Evolutionary conservation across 2,888 invertebrate species (phyloP).

Genomic region (Cylindroiulus punctatus): DNA sequence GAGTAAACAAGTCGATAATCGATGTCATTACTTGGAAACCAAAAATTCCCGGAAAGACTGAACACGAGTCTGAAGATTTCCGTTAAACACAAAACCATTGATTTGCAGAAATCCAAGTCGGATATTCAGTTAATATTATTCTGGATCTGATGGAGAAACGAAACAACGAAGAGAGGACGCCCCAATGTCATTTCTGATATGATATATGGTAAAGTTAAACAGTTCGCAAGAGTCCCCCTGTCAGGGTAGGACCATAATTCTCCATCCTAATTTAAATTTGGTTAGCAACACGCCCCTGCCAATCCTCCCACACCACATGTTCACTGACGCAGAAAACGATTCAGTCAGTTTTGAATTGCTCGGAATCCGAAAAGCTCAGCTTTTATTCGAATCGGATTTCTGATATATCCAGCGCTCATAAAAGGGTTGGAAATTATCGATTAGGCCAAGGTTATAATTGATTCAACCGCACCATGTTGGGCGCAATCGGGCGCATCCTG

Average conservation of each 20-base stretch:
- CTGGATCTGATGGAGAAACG: background rate
- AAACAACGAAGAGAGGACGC: background rate
- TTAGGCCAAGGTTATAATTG: slow-evolving; percentile 2
- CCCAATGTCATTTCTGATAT: background rate
- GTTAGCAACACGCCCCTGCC: slow-evolving; percentile 22
- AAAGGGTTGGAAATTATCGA: slow-evolving; percentile 2
- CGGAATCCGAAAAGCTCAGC: background rate
- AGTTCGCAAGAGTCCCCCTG: background rate
- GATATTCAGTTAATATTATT: background rate
- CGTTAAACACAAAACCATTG: background rate
- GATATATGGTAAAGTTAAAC: slow-evolving; percentile 39
- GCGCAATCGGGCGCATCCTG: slow-evolving; percentile 35
- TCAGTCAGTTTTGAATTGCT: background rate
- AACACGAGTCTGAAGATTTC: background rate
- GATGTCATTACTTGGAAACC: background rate
- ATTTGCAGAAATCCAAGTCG: background rate
- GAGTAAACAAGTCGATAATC: slow-evolving; percentile 17
- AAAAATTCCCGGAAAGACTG: background rate
- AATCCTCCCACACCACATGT: slow-evolving; percentile 19
- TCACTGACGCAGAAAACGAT: slow-evolving; percentile 1
- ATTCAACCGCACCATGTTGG: background rate
- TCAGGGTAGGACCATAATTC: slow-evolving; percentile 17
- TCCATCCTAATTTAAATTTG: slow-evolving; percentile 3
- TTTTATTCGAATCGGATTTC: background rate
- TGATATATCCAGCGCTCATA: background rate